Evolutionary conservation across 2,113 vertebrate genomes (phyloP).

Genomic region (Mastomys natalensis): DNA sequence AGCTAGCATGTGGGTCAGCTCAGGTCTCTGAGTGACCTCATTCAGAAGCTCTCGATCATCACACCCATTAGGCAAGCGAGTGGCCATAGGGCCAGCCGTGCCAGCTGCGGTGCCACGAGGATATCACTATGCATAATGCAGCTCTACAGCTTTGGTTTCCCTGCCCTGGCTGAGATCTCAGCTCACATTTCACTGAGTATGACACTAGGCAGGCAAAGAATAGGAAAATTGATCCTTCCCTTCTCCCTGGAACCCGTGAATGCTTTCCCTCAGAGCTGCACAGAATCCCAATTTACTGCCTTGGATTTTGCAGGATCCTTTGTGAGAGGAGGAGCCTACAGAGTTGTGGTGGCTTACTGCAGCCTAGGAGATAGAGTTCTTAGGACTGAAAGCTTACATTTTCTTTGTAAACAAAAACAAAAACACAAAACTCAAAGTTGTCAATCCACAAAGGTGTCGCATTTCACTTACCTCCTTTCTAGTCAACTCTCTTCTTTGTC

Average conservation of each 20-base stretch:
- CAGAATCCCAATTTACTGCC: constrained; percentile 56
- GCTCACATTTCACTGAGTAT: constrained; percentile 69
- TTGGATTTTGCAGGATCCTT: constrained; percentile 55
- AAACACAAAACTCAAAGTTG: not conserved
- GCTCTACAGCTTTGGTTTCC: constrained; percentile 1
- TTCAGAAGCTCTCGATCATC: constrained; percentile 14
- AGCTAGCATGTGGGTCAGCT: not conserved
- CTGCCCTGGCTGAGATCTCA: not conserved
- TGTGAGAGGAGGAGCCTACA: constrained; percentile 65
- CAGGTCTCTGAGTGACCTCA: not conserved
- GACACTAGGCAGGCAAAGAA: constrained; percentile 65
- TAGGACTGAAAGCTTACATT: constrained; percentile 25
- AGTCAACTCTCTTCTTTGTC: not conserved
- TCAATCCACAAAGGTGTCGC: not conserved
- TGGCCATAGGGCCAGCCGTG: not conserved
- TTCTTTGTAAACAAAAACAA: constrained; percentile 4
- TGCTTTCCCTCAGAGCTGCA: constrained; percentile 62
- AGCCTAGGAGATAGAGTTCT: constrained; percentile 56
- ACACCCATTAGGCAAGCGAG: not conserved
- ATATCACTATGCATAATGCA: not conserved
- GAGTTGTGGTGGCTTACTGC: constrained; percentile 56
- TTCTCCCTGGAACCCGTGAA: constrained; percentile 52
- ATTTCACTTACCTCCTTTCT: not conserved
- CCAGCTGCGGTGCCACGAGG: not conserved
- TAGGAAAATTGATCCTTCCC: constrained; percentile 72